phyloP scores from a whole-genome alignment of 2,797 vertebrate species.

The Argyrosomus regius region DNA sequence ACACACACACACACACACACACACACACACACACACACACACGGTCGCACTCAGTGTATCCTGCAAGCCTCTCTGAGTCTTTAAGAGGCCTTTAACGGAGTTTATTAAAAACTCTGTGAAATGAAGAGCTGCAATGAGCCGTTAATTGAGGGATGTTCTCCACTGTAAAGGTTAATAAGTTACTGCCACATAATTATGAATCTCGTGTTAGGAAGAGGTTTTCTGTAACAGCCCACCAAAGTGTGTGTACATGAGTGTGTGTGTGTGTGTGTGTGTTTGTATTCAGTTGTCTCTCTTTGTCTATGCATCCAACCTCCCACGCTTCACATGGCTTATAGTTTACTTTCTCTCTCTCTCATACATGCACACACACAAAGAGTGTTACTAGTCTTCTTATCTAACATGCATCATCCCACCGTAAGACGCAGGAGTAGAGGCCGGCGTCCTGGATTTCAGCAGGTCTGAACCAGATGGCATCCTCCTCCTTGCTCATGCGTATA shows the following conservation, averaged over 20 bases:
- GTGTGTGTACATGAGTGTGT: slow-evolving; percentile 17
- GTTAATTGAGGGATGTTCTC: slow-evolving; percentile 77
- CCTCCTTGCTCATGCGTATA: slow-evolving; percentile 97
- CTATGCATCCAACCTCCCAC: neutral
- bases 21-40: slow-evolving; percentile 48
- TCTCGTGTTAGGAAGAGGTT: slow-evolving; percentile 58
- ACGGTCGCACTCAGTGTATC: slow-evolving; percentile 55
- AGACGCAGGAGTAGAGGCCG: slow-evolving; percentile 97
- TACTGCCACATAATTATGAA: slow-evolving; percentile 78
- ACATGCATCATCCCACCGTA: slow-evolving; percentile 85
- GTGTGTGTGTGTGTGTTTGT: slow-evolving; percentile 5
- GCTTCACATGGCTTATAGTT: slow-evolving; percentile 1
- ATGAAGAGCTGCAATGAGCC: slow-evolving; percentile 80
- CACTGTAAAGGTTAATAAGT: slow-evolving; percentile 83
- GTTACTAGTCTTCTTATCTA: neutral
- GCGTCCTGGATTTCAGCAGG: slow-evolving; percentile 95
- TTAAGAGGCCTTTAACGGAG: slow-evolving; percentile 68
- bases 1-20: slow-evolving; percentile 48
- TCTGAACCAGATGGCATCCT: slow-evolving; percentile 99
- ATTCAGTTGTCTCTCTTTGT: slow-evolving; percentile 28
- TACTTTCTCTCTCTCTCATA: neutral
- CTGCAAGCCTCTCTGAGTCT: slow-evolving; percentile 56
- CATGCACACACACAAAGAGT: neutral
- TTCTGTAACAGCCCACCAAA: slow-evolving; percentile 35
- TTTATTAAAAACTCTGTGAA: slow-evolving; percentile 79